These are phyloP conservation scores for Sardinella longiceps DNA, from an alignment of 2,797 vertebrate genomes.

Conservation along the genomic window DNA sequence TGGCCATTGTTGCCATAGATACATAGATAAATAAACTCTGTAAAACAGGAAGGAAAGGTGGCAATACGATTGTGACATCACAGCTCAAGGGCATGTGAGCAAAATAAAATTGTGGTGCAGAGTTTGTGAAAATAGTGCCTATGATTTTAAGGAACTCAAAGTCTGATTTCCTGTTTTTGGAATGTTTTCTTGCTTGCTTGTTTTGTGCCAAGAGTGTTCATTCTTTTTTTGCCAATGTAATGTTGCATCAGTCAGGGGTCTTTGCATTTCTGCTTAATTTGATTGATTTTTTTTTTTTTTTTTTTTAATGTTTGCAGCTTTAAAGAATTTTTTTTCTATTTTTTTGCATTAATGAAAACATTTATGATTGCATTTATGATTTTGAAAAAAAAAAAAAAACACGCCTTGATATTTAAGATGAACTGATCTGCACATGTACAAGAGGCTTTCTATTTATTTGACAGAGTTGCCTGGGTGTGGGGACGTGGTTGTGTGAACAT, in stretches of 20 bases:
- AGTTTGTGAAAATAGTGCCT: slow-evolving; percentile 82
- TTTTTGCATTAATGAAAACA: slow-evolving; percentile 79
- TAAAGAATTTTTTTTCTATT: slow-evolving; percentile 69
- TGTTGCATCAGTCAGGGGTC: slow-evolving; percentile 78
- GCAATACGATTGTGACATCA: slow-evolving; percentile 24
- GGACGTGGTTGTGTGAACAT: slow-evolving; percentile 28
- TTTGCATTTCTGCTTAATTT: slow-evolving; percentile 66
- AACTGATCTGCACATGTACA: slow-evolving; percentile 71
- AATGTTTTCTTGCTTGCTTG: slow-evolving; percentile 80
- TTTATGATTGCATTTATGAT: slow-evolving; percentile 74
- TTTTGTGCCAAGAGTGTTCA: slow-evolving; percentile 82
- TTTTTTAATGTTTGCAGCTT: slow-evolving; percentile 75
- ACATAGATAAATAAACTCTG: background rate
- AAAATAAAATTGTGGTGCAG: slow-evolving; percentile 24
- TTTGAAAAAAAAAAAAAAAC: slow-evolving; percentile 54
- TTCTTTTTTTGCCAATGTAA: slow-evolving; percentile 75
- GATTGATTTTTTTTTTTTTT: too few relatives aligned
- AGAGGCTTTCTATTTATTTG: slow-evolving; percentile 79
- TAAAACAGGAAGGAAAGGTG: background rate
- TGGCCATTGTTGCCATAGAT: background rate
- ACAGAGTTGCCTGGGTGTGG: slow-evolving; percentile 66
- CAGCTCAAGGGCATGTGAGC: slow-evolving; percentile 35
- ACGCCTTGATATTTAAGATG: slow-evolving; percentile 80
- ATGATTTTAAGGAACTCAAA: slow-evolving; percentile 81
- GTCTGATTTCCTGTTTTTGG: slow-evolving; percentile 74